Percentiles rank a stretch among this genome's conserved stretches.
These are phyloP conservation scores for Sparus aurata DNA, from an alignment of 2,797 vertebrate genomes.

Conservation along the genomic window DNA sequence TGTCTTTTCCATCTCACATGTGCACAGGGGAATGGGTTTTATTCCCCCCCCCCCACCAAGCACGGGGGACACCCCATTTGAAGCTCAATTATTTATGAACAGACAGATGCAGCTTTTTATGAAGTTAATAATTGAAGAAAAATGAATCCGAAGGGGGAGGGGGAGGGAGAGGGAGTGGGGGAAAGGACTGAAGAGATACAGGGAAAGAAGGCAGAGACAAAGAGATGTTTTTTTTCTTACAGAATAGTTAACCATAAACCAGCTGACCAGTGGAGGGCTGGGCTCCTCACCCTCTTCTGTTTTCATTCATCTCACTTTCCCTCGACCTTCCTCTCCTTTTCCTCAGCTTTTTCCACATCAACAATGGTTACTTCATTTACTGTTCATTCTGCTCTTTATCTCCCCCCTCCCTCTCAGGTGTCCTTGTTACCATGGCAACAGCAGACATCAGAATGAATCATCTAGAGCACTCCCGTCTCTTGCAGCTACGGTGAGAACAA, in stretches of 20 bases:
- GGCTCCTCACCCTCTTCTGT: conserved; percentile 3
- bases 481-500: conserved; percentile 13
- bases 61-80: conserved; percentile 75
- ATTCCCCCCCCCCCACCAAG: conserved; percentile 13
- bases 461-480: conserved; percentile 14
- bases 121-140: conserved; percentile 85
- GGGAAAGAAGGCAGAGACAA: conserved; percentile 22
- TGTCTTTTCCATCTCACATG: conserved; percentile 43
- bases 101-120: conserved; percentile 85
- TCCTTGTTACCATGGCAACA: conserved; percentile 76
- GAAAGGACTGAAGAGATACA: conserved; percentile 8
- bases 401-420: conserved; percentile 52
- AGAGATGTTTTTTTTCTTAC: background rate
- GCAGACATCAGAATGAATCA: conserved; percentile 61
- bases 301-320: background rate
- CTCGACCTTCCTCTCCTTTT: conserved; percentile 20
- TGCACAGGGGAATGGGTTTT: conserved; percentile 48
- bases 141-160: conserved; percentile 49
- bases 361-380: conserved; percentile 21
- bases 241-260: conserved; percentile 18
- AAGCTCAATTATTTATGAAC: conserved; percentile 83
- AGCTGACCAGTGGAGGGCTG: conserved; percentile 29
- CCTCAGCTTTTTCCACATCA: conserved; percentile 36
- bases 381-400: background rate
- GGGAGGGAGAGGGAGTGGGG: background rate